Evolutionary conservation across 2,888 invertebrate genomes (phyloP).

Genomic region (Drosophila kanekoi): DNA sequence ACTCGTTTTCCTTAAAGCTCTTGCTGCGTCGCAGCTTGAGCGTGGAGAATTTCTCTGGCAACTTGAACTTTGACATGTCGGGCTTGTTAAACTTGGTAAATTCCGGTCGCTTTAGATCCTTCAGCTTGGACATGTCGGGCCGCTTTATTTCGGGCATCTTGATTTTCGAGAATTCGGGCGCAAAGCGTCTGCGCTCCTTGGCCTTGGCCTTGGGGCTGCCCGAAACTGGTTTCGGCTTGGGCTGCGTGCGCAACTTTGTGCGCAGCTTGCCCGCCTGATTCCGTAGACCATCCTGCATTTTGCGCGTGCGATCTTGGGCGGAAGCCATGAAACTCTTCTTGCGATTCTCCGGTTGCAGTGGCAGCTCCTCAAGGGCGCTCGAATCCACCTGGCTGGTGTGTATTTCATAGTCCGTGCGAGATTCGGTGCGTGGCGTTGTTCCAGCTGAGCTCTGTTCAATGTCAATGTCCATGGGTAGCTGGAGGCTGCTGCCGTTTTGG

Average conservation of each 20-base stretch:
- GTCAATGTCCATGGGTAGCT: conserved; percentile 68
- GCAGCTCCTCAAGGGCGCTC: conserved; percentile 88
- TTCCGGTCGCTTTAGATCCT: conserved; percentile 82
- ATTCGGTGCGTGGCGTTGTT: conserved; percentile 86
- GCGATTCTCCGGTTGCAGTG: conserved; percentile 87
- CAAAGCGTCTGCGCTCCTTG: conserved; percentile 83
- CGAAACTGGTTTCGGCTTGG: conserved; percentile 74
- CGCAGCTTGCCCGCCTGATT: conserved; percentile 90
- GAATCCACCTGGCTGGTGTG: conserved; percentile 90
- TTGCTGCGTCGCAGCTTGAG: conserved; percentile 86
- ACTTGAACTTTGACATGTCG: conserved; percentile 88
- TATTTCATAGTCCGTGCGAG: conserved; percentile 88
- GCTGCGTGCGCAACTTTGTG: conserved; percentile 87
- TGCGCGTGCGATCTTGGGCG: conserved; percentile 86
- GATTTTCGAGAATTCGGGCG: conserved; percentile 85
- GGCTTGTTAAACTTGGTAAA: conserved; percentile 86
- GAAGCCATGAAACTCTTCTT: conserved; percentile 86
- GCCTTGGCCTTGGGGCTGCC: conserved; percentile 82
- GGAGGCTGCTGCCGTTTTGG: conserved; percentile 41
- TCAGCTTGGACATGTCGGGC: conserved; percentile 86
- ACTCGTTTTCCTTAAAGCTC: conserved; percentile 83
- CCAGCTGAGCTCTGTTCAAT: conserved; percentile 86
- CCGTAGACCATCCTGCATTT: conserved; percentile 89
- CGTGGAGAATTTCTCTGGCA: conserved; percentile 88
- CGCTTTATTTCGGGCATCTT: conserved; percentile 85